Evolutionary conservation across 2,113 vertebrate species (phyloP), one percentile per base, ranked within the genome.

Genomic region (Cynoglossus semilaevis): DNA sequence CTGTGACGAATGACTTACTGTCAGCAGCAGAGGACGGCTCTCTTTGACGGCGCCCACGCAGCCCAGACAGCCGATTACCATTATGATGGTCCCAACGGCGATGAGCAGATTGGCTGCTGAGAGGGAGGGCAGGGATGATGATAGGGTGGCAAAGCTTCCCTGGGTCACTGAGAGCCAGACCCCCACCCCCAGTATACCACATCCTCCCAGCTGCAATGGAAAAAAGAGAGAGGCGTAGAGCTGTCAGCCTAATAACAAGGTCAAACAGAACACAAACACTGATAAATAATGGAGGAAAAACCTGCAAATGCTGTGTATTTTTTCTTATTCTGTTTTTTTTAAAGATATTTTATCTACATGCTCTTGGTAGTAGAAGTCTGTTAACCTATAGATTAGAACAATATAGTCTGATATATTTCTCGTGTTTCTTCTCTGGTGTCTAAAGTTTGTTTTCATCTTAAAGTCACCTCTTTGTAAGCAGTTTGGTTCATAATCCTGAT

Each of bases 31-130:
- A 61, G 94, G 93, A 72, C 93, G 96, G 82, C 95, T 94, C 85
- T 98, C 96, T 80, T 95, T 98, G 87, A 99, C 94, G 76, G 97
- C 96, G 1, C 96, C 97, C 40, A 98, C 91, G 72, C 97, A 99
- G 59, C 97, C 97, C 82, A 98, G 92, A 37, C 98, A 98, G 76
- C 96, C 96, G 12, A 99, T 95, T 90, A 97, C 93, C 97, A 98
- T 97, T 87, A 95, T 90, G 63, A 97, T 92, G 0, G 93, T 90
- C 40, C 97, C 97, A 0, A 93, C 92, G 17, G 92, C 91, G 1
- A 98, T 97, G 80, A 99, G 93, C 5, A 99, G 90, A 89, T 98
- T 98, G 89, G 97, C 96, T 11, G 97, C 97, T 8, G 96, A 98
- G 74, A 99, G 85, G 15, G 95, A 96, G 0, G 97, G 97, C 64